Evolutionary conservation across 1,140 invertebrate species (phyloP), one percentile per base, ranked within the genome.

Genomic region (Pissodes strobi): DNA sequence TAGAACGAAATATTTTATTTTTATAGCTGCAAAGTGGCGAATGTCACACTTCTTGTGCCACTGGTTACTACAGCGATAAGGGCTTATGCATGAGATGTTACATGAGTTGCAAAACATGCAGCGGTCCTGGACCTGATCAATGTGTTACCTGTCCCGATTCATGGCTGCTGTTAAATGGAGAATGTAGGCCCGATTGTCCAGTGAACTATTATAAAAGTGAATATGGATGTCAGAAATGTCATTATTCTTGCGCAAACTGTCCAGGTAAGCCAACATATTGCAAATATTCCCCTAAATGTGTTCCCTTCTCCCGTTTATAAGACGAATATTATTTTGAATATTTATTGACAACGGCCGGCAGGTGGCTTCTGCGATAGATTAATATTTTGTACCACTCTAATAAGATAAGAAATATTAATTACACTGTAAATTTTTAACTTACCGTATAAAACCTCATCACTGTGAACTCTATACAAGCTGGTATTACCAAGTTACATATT

Each of bases 141-240:
- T 95, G 93, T 78, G 89, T 93, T 0, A 87, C 85, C 10, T 95
- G 93, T 79, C 88, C 88, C 0, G 75, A 79, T 4, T 87, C 87
- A 9, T 91, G 88, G 87, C 86, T 89, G 73, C 78, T 94, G 22
- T 87, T 90, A 0, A 87, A 87, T 1, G 91, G 91, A 2, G 87
- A 91, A 74, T 95, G 92, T 73, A 86, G 91, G 69, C 86, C 88
- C 0, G 87, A 90, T 72, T 94, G 92, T 79, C 92, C 92, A 2
- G 86, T 90, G 76, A 90, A 90, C 15, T 92, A 90, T 75, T 92
- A 91, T 76, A 87, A 90, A 74, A 88, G 87, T 0, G 83, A 86
- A 27, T 90, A 85, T 69, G 90, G 90, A 0, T 93, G 91, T 68
- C 88, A 90, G 68, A 91, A 90, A 73, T 93, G 91, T 73, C 90